A percentile compares a stretch with the other conserved stretches of the same genome.
Evolutionary conservation across 2,888 invertebrate genomes (phyloP).

Genomic region (Pristionchus fissidentatus): DNA sequence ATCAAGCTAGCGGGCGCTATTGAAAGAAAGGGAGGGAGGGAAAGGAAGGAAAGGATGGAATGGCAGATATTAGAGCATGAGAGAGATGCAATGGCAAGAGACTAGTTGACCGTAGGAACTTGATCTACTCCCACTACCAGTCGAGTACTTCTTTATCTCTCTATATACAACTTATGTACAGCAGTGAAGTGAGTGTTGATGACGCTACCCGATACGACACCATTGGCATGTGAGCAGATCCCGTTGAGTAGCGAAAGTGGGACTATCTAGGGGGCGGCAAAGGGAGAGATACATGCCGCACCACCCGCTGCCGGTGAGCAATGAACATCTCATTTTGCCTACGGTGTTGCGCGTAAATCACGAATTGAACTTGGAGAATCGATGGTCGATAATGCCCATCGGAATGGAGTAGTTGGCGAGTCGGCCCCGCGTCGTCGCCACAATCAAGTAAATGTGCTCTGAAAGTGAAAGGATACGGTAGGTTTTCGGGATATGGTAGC

Average conservation of each 20-base stretch:
- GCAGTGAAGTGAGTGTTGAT: slow-evolving; percentile 11
- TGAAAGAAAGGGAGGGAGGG: not conserved
- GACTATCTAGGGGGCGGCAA: not conserved
- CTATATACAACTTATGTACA: slow-evolving; percentile 41
- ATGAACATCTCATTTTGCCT: too few relatives aligned
- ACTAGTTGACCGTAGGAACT: slow-evolving; percentile 16
- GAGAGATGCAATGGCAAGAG: not conserved
- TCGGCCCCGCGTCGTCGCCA: slow-evolving; percentile 26
- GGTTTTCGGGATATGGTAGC: not conserved
- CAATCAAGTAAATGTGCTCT: slow-evolving; percentile 25
- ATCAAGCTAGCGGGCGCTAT: not conserved
- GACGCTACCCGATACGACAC: not conserved
- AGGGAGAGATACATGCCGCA: not conserved
- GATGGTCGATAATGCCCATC: slow-evolving; percentile 34
- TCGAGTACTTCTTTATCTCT: slow-evolving; percentile 25
- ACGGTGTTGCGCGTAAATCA: slow-evolving; percentile 27
- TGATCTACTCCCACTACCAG: not conserved
- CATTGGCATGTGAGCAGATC: slow-evolving; percentile 1
- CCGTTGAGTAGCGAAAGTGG: not conserved
- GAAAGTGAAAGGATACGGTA: not conserved
- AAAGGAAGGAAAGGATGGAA: not conserved
- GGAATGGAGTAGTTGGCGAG: slow-evolving; percentile 41
- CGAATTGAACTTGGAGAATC: slow-evolving; percentile 9
- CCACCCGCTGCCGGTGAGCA: not conserved
- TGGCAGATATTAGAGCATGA: slow-evolving; percentile 39